Evolutionary conservation across 2,113 vertebrate species (phyloP), one percentile per base, ranked within the genome.

Genomic region (Menidia beryllina): DNA sequence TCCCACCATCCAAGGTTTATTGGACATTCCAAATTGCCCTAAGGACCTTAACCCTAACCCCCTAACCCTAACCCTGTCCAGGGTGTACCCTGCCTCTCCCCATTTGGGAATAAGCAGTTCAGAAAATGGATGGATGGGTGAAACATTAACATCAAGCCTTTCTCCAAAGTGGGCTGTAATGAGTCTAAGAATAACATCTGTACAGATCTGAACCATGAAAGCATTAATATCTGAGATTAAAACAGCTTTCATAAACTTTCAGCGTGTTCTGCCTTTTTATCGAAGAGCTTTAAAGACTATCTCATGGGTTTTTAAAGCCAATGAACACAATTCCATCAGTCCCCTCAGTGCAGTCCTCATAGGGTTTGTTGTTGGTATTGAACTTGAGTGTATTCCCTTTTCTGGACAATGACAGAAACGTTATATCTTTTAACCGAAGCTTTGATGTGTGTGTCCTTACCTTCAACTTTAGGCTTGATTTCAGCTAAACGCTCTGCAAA

Each of bases 401-500:
- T 5, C 27, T 36, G 8, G 26, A 11, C 14, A 34, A 49, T 17
- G 27, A 24, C 17, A 47, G 1, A 47, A 6, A 15, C 21, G 15
- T n/a, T 14, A 21, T 4, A 1, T 13, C 9, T 62, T 36, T 7
- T 20, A 14, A 3, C 20, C 13, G 2, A 25, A 20, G 13, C 30
- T 60, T n/a, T 0, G 15, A 55, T 0, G 6, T 38, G 30, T 77
- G 41, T 50, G 54, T 59, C 27, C 84, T 79, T 92, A 97, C 95
- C 96, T 96, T 98, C 95, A 47, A 95, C 95, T 86, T 98, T 98
- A 1, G 96, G 96, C 83, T 97, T 97, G 73, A 94, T 92, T 89
- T 97, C 96, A 30, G 94, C 94, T 17, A 97, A 86, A 27, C 96
- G 94, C 84, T 98, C 97, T 39, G 96, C 95, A 82, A 98, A 96